Evolutionary conservation across 2,888 invertebrate species (phyloP).

Genomic region (Phyllotreta striolata): DNA sequence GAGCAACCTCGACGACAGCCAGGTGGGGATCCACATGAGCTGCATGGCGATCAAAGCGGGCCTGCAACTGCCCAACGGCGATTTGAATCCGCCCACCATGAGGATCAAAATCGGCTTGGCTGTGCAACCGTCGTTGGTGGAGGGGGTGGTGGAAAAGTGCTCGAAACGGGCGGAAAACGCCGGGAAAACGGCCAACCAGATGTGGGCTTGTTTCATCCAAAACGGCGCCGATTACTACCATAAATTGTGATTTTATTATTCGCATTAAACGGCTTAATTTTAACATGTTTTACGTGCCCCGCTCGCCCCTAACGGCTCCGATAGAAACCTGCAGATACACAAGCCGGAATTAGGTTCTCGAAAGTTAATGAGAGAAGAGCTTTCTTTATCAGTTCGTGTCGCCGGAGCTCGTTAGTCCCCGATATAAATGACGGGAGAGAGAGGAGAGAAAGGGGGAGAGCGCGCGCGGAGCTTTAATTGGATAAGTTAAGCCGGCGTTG

Average conservation of each 20-base stretch:
- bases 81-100: conserved; percentile 23
- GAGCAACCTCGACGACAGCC: conserved; percentile 26
- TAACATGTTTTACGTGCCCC: no score
- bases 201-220: conserved; percentile 35
- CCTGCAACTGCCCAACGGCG: conserved; percentile 31
- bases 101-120: conserved; percentile 29
- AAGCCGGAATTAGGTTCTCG: conserved; percentile 48
- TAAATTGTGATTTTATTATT: conserved; percentile 23
- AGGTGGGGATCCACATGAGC: conserved; percentile 36
- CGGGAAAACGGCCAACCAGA: conserved; percentile 31
- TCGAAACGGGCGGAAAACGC: conserved; percentile 25
- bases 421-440: conserved; percentile 50
- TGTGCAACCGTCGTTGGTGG: conserved; percentile 22
- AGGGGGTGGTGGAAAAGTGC: conserved; percentile 28
- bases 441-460: no score
- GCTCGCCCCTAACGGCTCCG: no score
- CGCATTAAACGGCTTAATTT: no score
- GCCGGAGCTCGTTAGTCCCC: conserved; percentile 55
- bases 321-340: no score
- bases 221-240: conserved; percentile 37
- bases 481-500: conserved; percentile 58
- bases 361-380: conserved; percentile 53
- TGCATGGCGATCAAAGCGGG: conserved; percentile 40
- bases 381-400: conserved; percentile 58
- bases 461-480: conserved; percentile 55